Percentiles rank a stretch among this genome's conserved stretches.
Evolutionary conservation across 2,797 vertebrate species (phyloP).

Genomic region (Rhinella marina): DNA sequence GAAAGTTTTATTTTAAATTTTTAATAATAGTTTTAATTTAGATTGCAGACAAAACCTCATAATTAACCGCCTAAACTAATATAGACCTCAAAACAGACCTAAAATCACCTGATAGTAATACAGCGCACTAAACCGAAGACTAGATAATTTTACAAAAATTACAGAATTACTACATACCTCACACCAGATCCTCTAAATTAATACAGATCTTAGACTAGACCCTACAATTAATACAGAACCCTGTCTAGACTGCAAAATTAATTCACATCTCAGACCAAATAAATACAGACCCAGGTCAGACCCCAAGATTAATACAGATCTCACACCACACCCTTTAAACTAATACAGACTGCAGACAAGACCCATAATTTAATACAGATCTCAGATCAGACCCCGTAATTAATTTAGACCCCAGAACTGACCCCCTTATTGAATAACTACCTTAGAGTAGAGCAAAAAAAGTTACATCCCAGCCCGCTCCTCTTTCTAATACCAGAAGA

Average conservation of each 20-base stretch:
- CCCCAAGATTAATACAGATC: too few relatives aligned
- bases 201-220: neutral
- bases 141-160: too few relatives aligned
- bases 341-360: neutral
- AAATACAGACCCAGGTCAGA: too few relatives aligned
- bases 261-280: neutral
- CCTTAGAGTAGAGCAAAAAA: too few relatives aligned
- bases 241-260: neutral
- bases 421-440: neutral
- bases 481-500: too few relatives aligned
- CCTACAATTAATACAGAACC: neutral
- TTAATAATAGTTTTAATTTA: too few relatives aligned
- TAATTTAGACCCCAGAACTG: neutral
- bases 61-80: neutral
- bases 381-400: too few relatives aligned
- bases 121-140: neutral
- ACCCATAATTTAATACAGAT: neutral
- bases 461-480: too few relatives aligned
- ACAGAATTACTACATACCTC: neutral
- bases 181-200: neutral
- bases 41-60: neutral
- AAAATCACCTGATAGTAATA: neutral
- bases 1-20: neutral
- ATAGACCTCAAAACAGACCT: neutral
- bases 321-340: too few relatives aligned